Base-by-base conservation (phyloP, 1,140 invertebrate genomes). In the Drosophila repletoides region DNA sequence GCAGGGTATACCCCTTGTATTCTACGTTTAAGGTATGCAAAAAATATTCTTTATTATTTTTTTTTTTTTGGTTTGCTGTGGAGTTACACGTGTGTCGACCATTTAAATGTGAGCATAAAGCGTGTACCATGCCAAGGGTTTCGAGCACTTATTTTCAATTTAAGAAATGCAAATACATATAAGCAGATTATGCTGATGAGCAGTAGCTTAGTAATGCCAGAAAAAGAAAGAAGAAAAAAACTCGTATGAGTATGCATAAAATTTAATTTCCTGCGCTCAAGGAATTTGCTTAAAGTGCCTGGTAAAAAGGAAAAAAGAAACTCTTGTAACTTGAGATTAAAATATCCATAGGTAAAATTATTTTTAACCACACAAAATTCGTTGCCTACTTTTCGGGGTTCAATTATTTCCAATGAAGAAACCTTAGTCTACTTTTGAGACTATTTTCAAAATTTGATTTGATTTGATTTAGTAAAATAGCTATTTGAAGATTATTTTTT, bases 101-200 rank as follows among this genome's bases (percentile, higher is more conserved):
- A 45, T 38, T 56, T 38, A 43, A 45, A 36, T 43, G 26, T 21
- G 21, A 12, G n/a, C 10, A 40, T 55, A 33, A 21, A 33, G 43
- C 29, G n/a, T 45, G 5, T 17, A 12, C 5, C 49, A 19, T 19
- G 19, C 38, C 36, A 1, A 15, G 10, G 40, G 14, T 43, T 19
- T 10, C 29, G 4, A 15, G 49, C 19, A 40, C 52, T 48, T 64
- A 49, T 56, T 60, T 64, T 64, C 40, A 48, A 64, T 64, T 64
- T 56, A 56, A 46, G 41, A 48, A 48, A 64, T 64, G 60, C 41
- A 64, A 64, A 64, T 64, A 29, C 33, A 19, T 14, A 45, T 45
- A 64, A 55, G 60, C 31, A 40, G 52, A 64, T 64, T 64, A 64
- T 64, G 52, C 51, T 56, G 51, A 55, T 64, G 60, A 56, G 51